A percentile compares a stretch with the other conserved stretches of the same genome.
Conservation (phyloP, 2,888 invertebrate genomes). For the Agrotis exclamationis region DNA sequence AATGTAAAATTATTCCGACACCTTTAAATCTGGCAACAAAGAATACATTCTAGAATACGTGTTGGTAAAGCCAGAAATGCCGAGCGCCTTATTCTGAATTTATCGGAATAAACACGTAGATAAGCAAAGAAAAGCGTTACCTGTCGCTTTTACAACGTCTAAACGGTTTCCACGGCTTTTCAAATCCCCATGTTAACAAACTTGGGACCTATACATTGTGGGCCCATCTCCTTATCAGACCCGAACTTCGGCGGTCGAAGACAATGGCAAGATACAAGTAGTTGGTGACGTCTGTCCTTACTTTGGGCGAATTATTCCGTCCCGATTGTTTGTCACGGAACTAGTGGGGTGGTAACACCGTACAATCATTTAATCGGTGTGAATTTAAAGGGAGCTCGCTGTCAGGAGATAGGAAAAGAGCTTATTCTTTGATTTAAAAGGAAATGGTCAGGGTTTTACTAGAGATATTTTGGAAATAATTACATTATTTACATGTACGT, state of each 20-base stretch:
- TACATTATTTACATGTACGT: no score
- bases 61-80: conserved; percentile 20
- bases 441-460: conserved; percentile 10
- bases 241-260: conserved; percentile 82
- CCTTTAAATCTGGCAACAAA: conserved; percentile 15
- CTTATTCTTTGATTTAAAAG: conserved; percentile 18
- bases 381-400: conserved; percentile 45
- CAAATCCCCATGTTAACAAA: conserved; percentile 80
- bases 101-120: conserved; percentile 46
- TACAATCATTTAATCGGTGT: conserved; percentile 56
- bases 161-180: conserved; percentile 73
- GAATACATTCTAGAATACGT: conserved; percentile 35
- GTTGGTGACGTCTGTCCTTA: conserved; percentile 73
- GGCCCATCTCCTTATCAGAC: conserved; percentile 77
- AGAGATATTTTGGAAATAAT: conserved; percentile 11
- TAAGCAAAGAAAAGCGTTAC: conserved; percentile 71
- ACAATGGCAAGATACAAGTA: conserved; percentile 78
- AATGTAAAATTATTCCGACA: conserved; percentile 28
- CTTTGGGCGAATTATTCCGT: conserved; percentile 66
- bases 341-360: conserved; percentile 54
- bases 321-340: conserved; percentile 64
- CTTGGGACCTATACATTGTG: conserved; percentile 83
- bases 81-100: conserved; percentile 46
- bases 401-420: conserved; percentile 30
- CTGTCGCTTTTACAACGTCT: conserved; percentile 69